Evolutionary conservation across 2,888 invertebrate genomes (phyloP), one percentile per base, ranked within the genome.

Genomic region (Abrostola tripartita): DNA sequence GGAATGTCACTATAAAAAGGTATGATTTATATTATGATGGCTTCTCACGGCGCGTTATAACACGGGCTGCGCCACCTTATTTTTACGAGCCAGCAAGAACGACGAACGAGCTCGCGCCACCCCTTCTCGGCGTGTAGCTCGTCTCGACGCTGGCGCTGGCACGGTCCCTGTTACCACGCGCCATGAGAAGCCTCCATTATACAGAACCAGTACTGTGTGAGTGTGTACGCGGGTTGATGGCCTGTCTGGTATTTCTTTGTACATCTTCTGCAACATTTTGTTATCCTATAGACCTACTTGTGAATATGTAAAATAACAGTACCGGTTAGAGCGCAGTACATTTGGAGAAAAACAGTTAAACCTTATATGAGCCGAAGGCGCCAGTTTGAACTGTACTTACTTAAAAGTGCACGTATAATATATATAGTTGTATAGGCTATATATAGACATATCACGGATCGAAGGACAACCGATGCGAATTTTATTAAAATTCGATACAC

Each of bases 401-500:
- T 24, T 24, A 24, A 2, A 24, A 24, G 24, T 24, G 4, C 4
- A 24, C 24, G n/a, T n/a, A 24, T 24, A 24, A 24, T 24, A 2
- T 24, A 24, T 24, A 24, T 24, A 24, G 24, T 24, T 24, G 1
- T 24, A 24, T 4, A 24, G 24, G 24, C 24, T 24, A 4, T 24
- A 4, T 24, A 24, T 24, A n/a, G n/a, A 24, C 24, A 58, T 65
- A 68, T 56, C 40, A 47, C 52, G 49, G 44, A 12, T 12, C 44
- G 36, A 58, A 58, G 61, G 24, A 55, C 57, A 52, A 41, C 35
- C 35, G 24, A 44, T 51, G 14, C 38, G 41, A 40, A 55, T n/a
- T 44, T 41, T 42, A 52, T 74, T 76, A 61, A 53, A 9, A 71
- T 73, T 74, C 70, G 55, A 61, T 61, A 55, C 57, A 55, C 65